A percentile compares a stretch with the other conserved stretches of the same genome.
These are phyloP conservation scores for Prunella himalayana DNA, from an alignment of 2,113 vertebrate species.

Conservation along the genomic window DNA sequence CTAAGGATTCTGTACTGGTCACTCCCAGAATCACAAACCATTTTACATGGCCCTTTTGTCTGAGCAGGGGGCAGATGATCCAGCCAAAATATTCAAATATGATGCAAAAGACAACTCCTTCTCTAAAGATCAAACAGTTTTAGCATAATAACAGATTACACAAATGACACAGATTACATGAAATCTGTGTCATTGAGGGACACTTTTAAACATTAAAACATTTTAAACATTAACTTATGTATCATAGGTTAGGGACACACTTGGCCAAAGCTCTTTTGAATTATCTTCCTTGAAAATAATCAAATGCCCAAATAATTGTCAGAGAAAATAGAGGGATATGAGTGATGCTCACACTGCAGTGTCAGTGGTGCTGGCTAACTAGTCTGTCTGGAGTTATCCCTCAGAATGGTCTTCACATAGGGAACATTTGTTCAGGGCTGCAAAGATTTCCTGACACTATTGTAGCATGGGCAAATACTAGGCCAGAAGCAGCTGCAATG, in stretches of 20 bases:
- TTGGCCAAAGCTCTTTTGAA: not conserved
- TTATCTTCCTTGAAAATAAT: not conserved
- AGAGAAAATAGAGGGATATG: not conserved
- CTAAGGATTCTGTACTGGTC: not conserved
- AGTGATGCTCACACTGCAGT: not conserved
- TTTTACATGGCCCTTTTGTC: not conserved
- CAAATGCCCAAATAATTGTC: not conserved
- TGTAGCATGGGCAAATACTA: not conserved
- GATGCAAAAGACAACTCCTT: not conserved
- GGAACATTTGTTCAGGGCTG: not conserved
- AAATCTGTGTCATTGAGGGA: not conserved
- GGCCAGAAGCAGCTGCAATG: not conserved
- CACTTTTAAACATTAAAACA: not conserved
- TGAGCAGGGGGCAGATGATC: not conserved
- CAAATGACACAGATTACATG: not conserved
- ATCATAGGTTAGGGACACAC: not conserved
- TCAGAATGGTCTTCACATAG: not conserved
- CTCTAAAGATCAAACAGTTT: not conserved
- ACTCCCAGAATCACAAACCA: not conserved
- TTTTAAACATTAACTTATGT: not conserved
- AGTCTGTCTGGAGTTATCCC: not conserved
- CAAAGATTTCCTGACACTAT: not conserved
- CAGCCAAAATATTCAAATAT: not conserved
- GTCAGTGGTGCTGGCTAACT: not conserved
- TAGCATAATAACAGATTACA: not conserved